phyloP scores from a whole-genome alignment of 2,888 invertebrate species.

The Boloria selene region DNA sequence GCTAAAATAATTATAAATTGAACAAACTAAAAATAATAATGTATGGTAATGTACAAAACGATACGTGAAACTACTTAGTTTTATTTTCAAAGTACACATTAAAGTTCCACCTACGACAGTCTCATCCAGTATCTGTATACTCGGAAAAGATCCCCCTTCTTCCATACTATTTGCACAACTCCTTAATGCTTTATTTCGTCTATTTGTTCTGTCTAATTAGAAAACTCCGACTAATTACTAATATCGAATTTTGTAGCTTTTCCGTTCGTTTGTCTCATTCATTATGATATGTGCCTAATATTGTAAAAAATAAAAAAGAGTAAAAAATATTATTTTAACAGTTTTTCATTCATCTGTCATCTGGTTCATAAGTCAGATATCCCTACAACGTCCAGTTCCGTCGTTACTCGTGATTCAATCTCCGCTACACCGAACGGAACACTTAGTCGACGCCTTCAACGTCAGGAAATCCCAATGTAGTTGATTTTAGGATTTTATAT shows the following conservation, averaged over 20 bases:
- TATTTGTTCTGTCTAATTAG: slow-evolving; percentile 80
- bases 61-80: no score
- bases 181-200: slow-evolving; percentile 80
- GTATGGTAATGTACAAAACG: no score
- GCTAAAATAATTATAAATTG: no score
- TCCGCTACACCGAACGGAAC: slow-evolving; percentile 33
- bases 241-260: slow-evolving; percentile 68
- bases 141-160: slow-evolving; percentile 54
- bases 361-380: slow-evolving; percentile 14
- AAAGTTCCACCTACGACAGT: not conserved
- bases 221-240: slow-evolving; percentile 77
- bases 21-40: no score
- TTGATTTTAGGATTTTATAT: slow-evolving; percentile 7
- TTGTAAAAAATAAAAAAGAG: not conserved
- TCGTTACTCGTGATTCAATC: slow-evolving; percentile 32
- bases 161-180: slow-evolving; percentile 74
- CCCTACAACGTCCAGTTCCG: slow-evolving; percentile 18
- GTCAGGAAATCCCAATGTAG: slow-evolving; percentile 14
- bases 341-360: not conserved
- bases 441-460: slow-evolving; percentile 19
- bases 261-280: slow-evolving; percentile 41
- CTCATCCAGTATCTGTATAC: slow-evolving; percentile 32
- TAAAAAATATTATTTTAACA: not conserved
- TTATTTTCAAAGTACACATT: not conserved
- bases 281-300: slow-evolving; percentile 12